Evolutionary conservation across 2,113 vertebrate genomes (phyloP).

Genomic region (Propithecus coquereli): DNA sequence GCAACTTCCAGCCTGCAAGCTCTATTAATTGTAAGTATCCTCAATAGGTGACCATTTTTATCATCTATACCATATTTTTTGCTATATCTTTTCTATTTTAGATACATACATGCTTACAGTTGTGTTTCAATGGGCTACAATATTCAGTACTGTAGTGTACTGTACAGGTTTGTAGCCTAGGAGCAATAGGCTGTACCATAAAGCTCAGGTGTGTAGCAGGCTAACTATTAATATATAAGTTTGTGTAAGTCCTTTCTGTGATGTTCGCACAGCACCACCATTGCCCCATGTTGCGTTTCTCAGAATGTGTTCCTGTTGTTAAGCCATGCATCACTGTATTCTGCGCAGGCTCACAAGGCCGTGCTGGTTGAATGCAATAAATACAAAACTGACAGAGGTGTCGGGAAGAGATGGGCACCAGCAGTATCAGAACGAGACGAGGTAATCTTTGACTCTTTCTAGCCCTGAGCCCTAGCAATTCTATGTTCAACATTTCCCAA

Average conservation of each 20-base stretch:
- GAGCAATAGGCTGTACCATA: background rate
- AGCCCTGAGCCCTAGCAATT: background rate
- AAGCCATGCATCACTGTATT: background rate
- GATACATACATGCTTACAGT: background rate
- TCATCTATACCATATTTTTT: background rate
- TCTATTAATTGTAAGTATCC: background rate
- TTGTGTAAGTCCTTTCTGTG: background rate
- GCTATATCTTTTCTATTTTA: background rate
- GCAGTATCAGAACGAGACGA: background rate
- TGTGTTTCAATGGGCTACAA: background rate
- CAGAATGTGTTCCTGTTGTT: background rate
- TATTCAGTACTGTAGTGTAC: background rate
- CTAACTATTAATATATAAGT: background rate
- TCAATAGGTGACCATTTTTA: background rate
- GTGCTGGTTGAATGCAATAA: background rate
- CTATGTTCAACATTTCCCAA: background rate
- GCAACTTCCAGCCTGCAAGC: background rate
- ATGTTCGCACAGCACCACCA: background rate
- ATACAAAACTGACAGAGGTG: background rate
- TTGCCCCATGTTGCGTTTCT: background rate
- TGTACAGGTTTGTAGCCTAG: background rate
- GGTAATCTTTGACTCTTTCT: background rate
- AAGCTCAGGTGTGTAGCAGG: background rate
- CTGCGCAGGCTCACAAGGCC: background rate
- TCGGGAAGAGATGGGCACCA: background rate